These are phyloP conservation scores for Dipodomys stephensi DNA, from an alignment of 2,113 vertebrate species.

Conservation along the genomic window DNA sequence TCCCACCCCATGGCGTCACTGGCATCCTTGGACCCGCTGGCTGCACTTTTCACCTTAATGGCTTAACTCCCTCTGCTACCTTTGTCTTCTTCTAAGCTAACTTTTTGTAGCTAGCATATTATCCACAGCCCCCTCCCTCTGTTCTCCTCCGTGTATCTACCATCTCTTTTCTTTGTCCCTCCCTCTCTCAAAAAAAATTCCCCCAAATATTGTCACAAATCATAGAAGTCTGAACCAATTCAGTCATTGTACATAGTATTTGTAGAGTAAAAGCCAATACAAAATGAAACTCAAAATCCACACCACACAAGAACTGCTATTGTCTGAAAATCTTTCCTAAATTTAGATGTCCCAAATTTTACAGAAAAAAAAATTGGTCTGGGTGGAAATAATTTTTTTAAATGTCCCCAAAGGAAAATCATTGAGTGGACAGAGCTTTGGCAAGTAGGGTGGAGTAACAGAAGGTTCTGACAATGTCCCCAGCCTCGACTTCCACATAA, in stretches of 20 bases:
- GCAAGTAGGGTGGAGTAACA: rapidly evolving
- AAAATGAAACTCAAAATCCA: not conserved
- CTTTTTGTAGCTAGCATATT: not conserved
- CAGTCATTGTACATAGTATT: not conserved
- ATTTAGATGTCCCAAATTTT: not conserved
- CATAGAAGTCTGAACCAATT: not conserved
- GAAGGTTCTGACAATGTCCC: not conserved
- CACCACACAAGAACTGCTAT: not conserved
- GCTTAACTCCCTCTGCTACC: not conserved
- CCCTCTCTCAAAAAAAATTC: not conserved
- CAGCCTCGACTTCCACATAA: not conserved
- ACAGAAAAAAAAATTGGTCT: not conserved
- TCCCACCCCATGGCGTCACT: rapidly evolving
- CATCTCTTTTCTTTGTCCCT: not conserved
- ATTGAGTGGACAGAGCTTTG: not conserved
- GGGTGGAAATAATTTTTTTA: not conserved
- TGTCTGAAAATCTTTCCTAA: not conserved
- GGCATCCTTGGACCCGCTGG: rapidly evolving
- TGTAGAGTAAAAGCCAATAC: not conserved
- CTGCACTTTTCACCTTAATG: not conserved
- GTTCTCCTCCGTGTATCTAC: not conserved
- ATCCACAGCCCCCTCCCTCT: no score
- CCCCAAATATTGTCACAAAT: not conserved
- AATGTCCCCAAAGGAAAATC: no score
- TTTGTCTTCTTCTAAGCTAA: not conserved